Percentiles rank a stretch among this genome's conserved stretches.
Conservation (phyloP, 2,888 invertebrate species). For the Buathra laborator region DNA sequence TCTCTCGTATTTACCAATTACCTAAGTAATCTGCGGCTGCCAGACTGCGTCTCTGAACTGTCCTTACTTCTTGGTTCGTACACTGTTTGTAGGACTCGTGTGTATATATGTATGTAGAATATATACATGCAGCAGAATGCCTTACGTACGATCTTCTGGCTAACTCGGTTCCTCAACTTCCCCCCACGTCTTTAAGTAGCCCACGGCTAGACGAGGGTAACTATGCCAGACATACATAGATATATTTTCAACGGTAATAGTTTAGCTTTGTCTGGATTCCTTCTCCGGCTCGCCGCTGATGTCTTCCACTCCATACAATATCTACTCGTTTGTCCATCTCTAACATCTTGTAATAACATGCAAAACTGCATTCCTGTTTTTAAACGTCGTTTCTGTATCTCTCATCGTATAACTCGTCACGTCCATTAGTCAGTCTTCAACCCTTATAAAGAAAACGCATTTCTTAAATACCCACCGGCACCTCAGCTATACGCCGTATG, state of each 20-base stretch:
- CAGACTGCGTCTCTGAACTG: slow-evolving; percentile 78
- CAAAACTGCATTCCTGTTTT: slow-evolving; percentile 3
- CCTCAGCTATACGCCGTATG: background rate
- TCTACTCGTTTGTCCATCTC: background rate
- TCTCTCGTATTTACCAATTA: slow-evolving; percentile 85
- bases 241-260: background rate
- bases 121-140: slow-evolving; percentile 34
- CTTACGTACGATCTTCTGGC: slow-evolving; percentile 48
- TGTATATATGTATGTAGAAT: too few relatives aligned
- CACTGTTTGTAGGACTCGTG: background rate
- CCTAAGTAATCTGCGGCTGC: slow-evolving; percentile 84
- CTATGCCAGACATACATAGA: background rate
- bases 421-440: slow-evolving; percentile 34
- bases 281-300: slow-evolving; percentile 1
- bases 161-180: slow-evolving; percentile 72
- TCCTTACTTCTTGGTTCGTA: slow-evolving; percentile 77
- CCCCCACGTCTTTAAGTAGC: slow-evolving; percentile 74
- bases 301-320: slow-evolving; percentile 13
- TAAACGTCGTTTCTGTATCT: slow-evolving; percentile 16
- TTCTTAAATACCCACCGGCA: background rate
- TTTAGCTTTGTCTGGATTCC: slow-evolving; percentile 31
- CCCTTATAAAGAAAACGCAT: slow-evolving; percentile 20
- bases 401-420: slow-evolving; percentile 24
- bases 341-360: slow-evolving; percentile 22
- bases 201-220: slow-evolving; percentile 72